Evolutionary conservation across 2,797 vertebrate genomes (phyloP).

Genomic region (Ptychadena robeensis): DNA sequence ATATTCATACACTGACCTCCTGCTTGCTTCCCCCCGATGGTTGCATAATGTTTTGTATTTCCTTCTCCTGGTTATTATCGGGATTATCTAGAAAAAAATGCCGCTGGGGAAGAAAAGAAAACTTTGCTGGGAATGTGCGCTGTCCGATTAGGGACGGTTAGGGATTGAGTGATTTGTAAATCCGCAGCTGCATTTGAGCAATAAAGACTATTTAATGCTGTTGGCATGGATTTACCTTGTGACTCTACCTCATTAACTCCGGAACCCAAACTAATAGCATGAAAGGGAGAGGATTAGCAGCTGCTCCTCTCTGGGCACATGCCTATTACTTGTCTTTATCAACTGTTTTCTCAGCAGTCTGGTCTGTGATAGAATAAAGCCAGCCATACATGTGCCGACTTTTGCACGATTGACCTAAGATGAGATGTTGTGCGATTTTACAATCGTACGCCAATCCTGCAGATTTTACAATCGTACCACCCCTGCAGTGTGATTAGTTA

Average conservation of each 20-base stretch:
- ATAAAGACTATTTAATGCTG: conserved; percentile 24
- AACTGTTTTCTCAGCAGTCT: no score
- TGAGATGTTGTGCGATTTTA: no score
- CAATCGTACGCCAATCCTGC: no score
- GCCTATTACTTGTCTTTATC: not conserved
- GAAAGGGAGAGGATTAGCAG: conserved; percentile 41
- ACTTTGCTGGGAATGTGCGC: conserved; percentile 27
- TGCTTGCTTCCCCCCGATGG: conserved; percentile 20
- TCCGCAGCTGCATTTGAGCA: conserved; percentile 32
- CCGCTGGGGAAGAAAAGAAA: not conserved
- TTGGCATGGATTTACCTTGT: conserved; percentile 40
- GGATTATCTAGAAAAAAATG: conserved; percentile 49
- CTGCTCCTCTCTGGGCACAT: not conserved
- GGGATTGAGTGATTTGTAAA: conserved; percentile 6
- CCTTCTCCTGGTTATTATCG: conserved; percentile 24
- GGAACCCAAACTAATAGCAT: conserved; percentile 25
- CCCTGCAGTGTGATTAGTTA: no score
- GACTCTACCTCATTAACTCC: conserved; percentile 27
- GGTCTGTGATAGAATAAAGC: no score
- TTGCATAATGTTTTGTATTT: conserved; percentile 36
- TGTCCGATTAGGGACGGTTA: not conserved
- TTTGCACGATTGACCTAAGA: no score
- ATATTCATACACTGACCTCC: conserved; percentile 25
- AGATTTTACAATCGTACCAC: no score
- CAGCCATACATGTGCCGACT: no score